phyloP scores from a whole-genome alignment of 2,797 vertebrate genomes.

The Microctenopoma steveboyesi region DNA sequence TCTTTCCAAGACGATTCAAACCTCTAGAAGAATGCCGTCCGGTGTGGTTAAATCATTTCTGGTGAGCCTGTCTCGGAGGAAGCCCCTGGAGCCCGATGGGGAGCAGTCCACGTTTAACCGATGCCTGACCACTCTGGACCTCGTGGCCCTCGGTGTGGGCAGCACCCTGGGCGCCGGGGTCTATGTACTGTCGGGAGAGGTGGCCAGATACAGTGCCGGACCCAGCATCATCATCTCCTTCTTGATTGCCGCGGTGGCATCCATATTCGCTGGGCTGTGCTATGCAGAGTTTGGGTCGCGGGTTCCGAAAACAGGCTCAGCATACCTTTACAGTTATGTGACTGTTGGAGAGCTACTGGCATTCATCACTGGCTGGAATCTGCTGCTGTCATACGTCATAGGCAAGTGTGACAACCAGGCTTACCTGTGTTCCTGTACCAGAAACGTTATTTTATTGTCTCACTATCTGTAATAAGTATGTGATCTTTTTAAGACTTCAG shows the following conservation, averaged over 20 bases:
- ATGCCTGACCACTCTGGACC: constrained; percentile 86
- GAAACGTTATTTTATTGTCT: no score
- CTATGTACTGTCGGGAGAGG: constrained; percentile 89
- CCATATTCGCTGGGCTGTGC: constrained; percentile 88
- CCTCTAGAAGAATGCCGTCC: constrained; percentile 63
- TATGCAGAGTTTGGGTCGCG: constrained; percentile 88
- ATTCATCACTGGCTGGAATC: constrained; percentile 90
- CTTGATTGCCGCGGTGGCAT: constrained; percentile 88
- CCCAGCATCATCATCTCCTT: constrained; percentile 90
- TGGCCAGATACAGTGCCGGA: constrained; percentile 84
- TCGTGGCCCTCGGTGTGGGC: constrained; percentile 86
- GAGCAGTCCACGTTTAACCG: constrained; percentile 83
- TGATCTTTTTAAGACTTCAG: no score
- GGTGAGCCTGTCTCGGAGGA: constrained; percentile 80
- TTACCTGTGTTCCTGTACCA: no score
- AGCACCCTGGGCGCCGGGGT: constrained; percentile 87
- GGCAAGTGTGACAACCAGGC: constrained; percentile 64
- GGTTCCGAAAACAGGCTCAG: constrained; percentile 89
- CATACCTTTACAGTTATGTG: constrained; percentile 92
- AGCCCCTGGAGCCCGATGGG: constrained; percentile 76
- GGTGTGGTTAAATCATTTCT: constrained; percentile 60
- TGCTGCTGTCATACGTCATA: constrained; percentile 90
- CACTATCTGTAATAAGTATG: no score
- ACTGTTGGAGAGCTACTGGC: constrained; percentile 90
- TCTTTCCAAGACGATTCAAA: constrained; percentile 9